Evolutionary conservation across 64 coral and sea anemone genomes (phyloP).

Genomic region (Orbicella faveolata): DNA sequence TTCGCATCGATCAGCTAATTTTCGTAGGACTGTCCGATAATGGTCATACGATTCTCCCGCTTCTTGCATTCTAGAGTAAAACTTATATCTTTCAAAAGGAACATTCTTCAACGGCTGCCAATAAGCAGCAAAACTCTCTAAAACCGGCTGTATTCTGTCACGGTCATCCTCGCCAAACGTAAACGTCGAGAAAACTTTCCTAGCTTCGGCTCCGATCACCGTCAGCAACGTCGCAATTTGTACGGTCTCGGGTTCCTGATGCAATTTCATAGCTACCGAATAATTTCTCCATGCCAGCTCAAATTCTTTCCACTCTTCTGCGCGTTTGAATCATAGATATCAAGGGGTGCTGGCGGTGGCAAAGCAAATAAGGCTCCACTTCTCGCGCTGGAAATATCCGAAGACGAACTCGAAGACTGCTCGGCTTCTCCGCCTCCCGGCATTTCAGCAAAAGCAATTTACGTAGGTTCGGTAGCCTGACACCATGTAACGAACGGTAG

Average conservation of each 20-base stretch:
- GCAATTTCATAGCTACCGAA: constrained; percentile 27
- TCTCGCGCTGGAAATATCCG: too few relatives aligned
- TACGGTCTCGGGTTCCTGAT: constrained; percentile 15
- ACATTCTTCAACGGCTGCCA: constrained; percentile 3
- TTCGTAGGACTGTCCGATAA: not conserved
- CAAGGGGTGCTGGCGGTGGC: too few relatives aligned
- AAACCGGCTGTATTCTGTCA: too few relatives aligned
- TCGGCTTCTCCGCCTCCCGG: not conserved
- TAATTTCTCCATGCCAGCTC: constrained; percentile 13
- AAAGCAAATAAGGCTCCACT: too few relatives aligned
- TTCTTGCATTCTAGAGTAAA: constrained; percentile 23
- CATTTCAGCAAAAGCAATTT: not conserved
- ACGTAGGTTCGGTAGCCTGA: not conserved
- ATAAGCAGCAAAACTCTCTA: constrained; percentile 8
- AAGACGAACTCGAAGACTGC: not conserved
- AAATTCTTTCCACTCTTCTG: too few relatives aligned
- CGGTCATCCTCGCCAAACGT: too few relatives aligned
- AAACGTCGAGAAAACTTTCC: constrained; percentile 8
- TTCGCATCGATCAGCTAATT: not conserved
- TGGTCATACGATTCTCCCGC: not conserved
- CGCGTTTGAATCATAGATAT: too few relatives aligned
- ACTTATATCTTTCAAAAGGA: constrained; percentile 9
- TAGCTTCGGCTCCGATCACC: constrained; percentile 16
- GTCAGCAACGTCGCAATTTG: constrained; percentile 1
- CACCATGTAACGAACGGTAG: not conserved